Evolutionary conservation across 2,797 vertebrate genomes (phyloP).

Genomic region (Gymnothorax reevesii): DNA sequence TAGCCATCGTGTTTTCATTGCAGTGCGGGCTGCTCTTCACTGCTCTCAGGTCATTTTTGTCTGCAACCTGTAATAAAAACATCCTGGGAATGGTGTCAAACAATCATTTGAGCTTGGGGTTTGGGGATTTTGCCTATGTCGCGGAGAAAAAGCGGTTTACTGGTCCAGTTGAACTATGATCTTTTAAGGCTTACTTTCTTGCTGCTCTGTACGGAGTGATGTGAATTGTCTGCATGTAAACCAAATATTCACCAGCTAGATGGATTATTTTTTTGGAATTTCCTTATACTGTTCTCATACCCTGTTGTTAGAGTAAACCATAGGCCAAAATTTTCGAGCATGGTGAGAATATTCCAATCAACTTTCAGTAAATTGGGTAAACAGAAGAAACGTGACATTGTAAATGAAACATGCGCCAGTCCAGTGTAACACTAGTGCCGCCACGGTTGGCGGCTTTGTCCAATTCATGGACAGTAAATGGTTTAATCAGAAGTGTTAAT

Average conservation of each 20-base stretch:
- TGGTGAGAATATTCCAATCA: too few species aligned
- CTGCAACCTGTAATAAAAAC: background rate
- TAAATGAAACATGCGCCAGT: too few species aligned
- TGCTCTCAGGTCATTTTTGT: background rate
- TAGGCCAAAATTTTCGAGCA: background rate
- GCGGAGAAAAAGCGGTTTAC: background rate
- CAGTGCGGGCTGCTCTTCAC: background rate
- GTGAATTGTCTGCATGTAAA: background rate
- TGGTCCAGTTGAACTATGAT: background rate
- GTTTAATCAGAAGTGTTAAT: too few species aligned
- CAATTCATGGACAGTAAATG: too few species aligned
- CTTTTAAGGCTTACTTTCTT: background rate
- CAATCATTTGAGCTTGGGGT: background rate
- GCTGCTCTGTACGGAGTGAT: background rate
- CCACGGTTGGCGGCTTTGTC: too few species aligned
- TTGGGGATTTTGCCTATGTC: background rate
- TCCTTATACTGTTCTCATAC: background rate
- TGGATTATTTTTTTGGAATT: too few species aligned
- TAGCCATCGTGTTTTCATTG: conserved; percentile 53
- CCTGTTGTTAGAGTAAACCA: background rate
- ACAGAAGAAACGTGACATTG: too few species aligned
- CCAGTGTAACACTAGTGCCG: too few species aligned
- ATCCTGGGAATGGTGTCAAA: background rate
- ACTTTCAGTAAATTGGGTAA: too few species aligned
- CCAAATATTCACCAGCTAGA: background rate